Conservation (phyloP, 1,140 invertebrate genomes). For the Brachionus rotundiformis region DNA sequence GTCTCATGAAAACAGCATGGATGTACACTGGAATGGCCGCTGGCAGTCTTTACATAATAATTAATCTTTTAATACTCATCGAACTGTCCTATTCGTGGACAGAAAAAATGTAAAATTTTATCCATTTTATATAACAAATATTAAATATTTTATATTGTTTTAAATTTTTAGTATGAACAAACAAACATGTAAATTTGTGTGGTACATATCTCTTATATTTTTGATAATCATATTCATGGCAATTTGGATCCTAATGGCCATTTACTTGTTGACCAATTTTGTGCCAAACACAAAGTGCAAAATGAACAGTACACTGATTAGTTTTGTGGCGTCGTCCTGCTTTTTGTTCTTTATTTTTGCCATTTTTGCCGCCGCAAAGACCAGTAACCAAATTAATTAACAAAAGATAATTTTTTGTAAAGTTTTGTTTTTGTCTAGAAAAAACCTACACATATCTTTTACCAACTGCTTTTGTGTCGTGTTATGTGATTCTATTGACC, state of each 20-base stretch:
- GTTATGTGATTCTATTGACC: slow-evolving; percentile 55
- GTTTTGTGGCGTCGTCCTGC: slow-evolving; percentile 57
- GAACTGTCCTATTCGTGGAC: slow-evolving; percentile 49
- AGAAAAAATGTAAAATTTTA: slow-evolving; percentile 52
- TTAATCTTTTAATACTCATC: slow-evolving; percentile 26
- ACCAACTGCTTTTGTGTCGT: slow-evolving; percentile 54
- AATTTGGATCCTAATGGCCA: slow-evolving; percentile 26
- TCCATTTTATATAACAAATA: no score
- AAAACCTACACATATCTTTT: slow-evolving; percentile 52
- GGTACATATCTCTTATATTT: slow-evolving; percentile 37
- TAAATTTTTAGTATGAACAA: slow-evolving; percentile 37
- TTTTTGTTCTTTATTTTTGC: slow-evolving; percentile 57
- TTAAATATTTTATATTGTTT: not conserved
- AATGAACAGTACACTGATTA: slow-evolving; percentile 58
- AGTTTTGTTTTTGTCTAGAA: slow-evolving; percentile 4
- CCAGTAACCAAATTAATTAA: slow-evolving; percentile 59
- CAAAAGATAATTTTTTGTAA: not conserved
- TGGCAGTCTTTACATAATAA: slow-evolving; percentile 38
- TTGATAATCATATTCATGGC: slow-evolving; percentile 35
- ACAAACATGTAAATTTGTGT: slow-evolving; percentile 43
- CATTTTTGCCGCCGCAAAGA: slow-evolving; percentile 58
- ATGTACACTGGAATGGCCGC: slow-evolving; percentile 49
- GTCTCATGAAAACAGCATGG: slow-evolving; percentile 44
- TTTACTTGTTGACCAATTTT: slow-evolving; percentile 55
- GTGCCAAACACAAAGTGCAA: slow-evolving; percentile 56